Evolutionary conservation across 2,113 vertebrate genomes (phyloP), one percentile per base, ranked within the genome.

Genomic region (Hyaena hyaena): DNA sequence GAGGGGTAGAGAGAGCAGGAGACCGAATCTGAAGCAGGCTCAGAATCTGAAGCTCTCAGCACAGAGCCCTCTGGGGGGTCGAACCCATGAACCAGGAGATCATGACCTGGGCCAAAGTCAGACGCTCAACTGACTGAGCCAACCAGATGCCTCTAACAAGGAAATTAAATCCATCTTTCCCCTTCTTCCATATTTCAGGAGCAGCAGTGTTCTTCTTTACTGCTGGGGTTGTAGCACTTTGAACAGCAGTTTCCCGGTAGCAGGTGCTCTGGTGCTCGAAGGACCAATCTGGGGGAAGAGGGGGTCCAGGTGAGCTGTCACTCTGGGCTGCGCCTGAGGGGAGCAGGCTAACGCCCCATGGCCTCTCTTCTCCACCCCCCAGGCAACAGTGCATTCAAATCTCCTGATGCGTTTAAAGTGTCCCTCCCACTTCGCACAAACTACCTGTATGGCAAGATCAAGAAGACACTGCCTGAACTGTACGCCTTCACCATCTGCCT

Each of bases 401-500:
- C 99, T 0, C 99, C 99, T 0, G 99, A 99, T 97, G 99, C 99
- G 0, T 99, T 99, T 98, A 99, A 99, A 95, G 99, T 99, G 69
- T 99, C 99, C 95, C 99, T 99, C 5, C 99, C 99, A 0, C 99
- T 99, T 61, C 99, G 99, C 77, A 99, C 99, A 0, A 99, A 99
- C 98, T 99, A 99, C 98, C 98, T 99, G 83, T 99, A 99, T 0
- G 99, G 99, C 69, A 99, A 99, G 98, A 99, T 99, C 98, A 99
- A 99, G 99, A 99, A 99, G 98, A 99, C 99, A 0, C 98, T 99
- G 76, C 99, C 99, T 0, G 99, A 99, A 98, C 99, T 99, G 95
- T 99, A 99, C 0, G 99, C 99, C 79, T 99, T 99, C 95, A 99
- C 99, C 5, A 99, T 99, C 33, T 99, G 99, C 98, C 99, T 99